A percentile compares a stretch with the other conserved stretches of the same genome.
phyloP scores from a whole-genome alignment of 2,113 vertebrate genomes.

The Phalacrocorax brasilianus region DNA sequence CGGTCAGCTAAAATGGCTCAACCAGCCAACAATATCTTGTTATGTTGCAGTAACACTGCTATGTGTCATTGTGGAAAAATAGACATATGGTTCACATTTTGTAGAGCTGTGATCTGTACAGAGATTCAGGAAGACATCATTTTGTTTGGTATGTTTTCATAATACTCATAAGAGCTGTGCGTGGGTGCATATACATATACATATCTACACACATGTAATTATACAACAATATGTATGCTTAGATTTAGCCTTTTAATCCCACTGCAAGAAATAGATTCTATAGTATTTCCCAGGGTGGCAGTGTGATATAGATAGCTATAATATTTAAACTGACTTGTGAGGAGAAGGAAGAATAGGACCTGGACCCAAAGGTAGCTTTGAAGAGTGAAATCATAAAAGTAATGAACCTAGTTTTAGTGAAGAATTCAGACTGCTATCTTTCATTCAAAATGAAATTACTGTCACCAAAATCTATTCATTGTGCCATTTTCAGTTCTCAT shows the following conservation, averaged over 20 bases:
- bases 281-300: neutral
- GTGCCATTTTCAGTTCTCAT: constrained; percentile 58
- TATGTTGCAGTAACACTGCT: accelerated
- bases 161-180: neutral
- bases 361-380: neutral
- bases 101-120: neutral
- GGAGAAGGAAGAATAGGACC: constrained; percentile 10
- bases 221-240: neutral
- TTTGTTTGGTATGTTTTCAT: neutral
- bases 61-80: neutral
- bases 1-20: neutral
- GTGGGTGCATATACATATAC: neutral
- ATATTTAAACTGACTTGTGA: constrained; percentile 28
- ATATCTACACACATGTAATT: neutral
- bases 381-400: constrained; percentile 55
- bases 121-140: neutral
- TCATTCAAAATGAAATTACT: constrained; percentile 56
- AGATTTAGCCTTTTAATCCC: neutral
- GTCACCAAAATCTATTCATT: constrained; percentile 52
- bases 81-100: neutral
- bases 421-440: constrained; percentile 26
- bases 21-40: neutral
- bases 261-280: neutral
- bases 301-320: neutral
- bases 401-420: constrained; percentile 54